phyloP scores from a whole-genome alignment of 2,113 vertebrate species.

The Mobula hypostoma region DNA sequence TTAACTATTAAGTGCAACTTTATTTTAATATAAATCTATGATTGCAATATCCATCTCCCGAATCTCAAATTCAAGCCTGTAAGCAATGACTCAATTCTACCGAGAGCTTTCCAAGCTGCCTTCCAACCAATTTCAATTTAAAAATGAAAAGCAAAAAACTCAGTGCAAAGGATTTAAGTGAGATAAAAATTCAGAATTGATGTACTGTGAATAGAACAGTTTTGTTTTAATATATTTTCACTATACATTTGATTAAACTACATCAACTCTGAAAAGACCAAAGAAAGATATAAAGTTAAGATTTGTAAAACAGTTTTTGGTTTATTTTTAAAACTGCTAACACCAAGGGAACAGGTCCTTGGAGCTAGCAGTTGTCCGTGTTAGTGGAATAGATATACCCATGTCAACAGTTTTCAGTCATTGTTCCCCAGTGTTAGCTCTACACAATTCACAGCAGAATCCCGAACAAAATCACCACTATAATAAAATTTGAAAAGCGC shows the following conservation, averaged over 20 bases:
- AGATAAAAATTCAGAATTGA: slow-evolving; percentile 58
- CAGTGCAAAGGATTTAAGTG: slow-evolving; percentile 78
- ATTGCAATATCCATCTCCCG: slow-evolving; percentile 81
- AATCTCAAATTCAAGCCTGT: slow-evolving; percentile 67
- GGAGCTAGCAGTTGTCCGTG: slow-evolving; percentile 51
- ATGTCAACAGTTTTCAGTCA: slow-evolving; percentile 37
- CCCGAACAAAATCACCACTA: slow-evolving; percentile 52
- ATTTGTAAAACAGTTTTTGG: slow-evolving; percentile 51
- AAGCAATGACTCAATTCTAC: slow-evolving; percentile 58
- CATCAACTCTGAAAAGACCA: slow-evolving; percentile 54
- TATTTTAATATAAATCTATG: slow-evolving; percentile 62
- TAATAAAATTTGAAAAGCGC: slow-evolving; percentile 66
- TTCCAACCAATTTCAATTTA: slow-evolving; percentile 58
- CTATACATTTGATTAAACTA: slow-evolving; percentile 52
- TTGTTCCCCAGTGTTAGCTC: slow-evolving; percentile 49
- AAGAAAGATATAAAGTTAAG: slow-evolving; percentile 54
- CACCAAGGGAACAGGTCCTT: slow-evolving; percentile 54
- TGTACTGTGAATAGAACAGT: slow-evolving; percentile 53
- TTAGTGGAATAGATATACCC: slow-evolving; percentile 32
- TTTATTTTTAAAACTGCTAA: slow-evolving; percentile 44
- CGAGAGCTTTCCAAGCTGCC: slow-evolving; percentile 65
- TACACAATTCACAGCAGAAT: slow-evolving; percentile 55
- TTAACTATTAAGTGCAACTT: slow-evolving; percentile 85
- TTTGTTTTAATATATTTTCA: slow-evolving; percentile 54
- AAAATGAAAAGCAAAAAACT: slow-evolving; percentile 59